Conservation (phyloP, 2,113 vertebrate species). For the Psettodes erumei region DNA sequence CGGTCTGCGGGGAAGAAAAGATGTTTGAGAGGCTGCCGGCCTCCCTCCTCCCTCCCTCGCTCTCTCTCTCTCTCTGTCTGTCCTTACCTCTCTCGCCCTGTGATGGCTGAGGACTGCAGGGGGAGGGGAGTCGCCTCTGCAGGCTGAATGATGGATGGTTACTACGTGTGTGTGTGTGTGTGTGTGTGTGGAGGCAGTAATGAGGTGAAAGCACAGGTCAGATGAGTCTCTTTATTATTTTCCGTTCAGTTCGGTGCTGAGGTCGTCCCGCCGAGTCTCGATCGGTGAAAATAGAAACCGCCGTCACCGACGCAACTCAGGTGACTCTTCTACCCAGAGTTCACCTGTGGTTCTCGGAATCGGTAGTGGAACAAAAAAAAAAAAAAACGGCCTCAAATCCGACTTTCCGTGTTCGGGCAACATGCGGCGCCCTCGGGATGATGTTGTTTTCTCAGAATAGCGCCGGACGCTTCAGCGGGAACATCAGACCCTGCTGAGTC, state of each 20-base stretch:
- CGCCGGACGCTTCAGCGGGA: background rate
- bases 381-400: too few species aligned
- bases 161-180: constrained; percentile 4
- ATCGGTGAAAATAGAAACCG: too few species aligned
- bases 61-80: background rate
- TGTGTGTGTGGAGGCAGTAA: constrained; percentile 30
- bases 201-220: constrained; percentile 36
- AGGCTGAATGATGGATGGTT: constrained; percentile 60
- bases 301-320: too few species aligned
- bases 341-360: background rate
- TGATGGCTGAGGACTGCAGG: constrained; percentile 50
- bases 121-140: constrained; percentile 60
- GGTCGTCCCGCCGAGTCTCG: too few species aligned
- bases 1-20: constrained; percentile 55
- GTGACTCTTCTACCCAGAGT: too few species aligned
- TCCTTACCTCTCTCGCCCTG: constrained; percentile 40
- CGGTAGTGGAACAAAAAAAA: too few species aligned
- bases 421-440: too few species aligned
- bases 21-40: constrained; percentile 36
- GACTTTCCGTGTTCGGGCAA: too few species aligned
- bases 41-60: constrained; percentile 3
- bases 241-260: constrained; percentile 48
- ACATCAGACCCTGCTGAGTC: constrained; percentile 9
- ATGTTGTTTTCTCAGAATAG: background rate
- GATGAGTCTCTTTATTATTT: constrained; percentile 47